These are phyloP conservation scores for Macroteleia sp. DNA, from an alignment of 2,888 invertebrate genomes.

Conservation along the genomic window DNA sequence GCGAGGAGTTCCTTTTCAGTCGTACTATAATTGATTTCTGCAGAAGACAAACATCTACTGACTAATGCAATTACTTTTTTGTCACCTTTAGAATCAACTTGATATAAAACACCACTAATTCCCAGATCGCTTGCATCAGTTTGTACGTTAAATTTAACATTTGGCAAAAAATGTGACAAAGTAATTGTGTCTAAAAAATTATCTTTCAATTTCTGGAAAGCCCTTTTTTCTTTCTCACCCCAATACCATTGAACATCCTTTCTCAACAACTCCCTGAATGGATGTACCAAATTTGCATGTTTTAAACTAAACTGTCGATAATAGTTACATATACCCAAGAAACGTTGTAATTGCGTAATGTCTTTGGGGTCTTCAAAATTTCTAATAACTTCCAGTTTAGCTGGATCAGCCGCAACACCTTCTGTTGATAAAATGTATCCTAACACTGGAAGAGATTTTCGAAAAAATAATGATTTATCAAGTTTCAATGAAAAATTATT, in stretches of 20 bases:
- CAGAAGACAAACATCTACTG: constrained; percentile 16
- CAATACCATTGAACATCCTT: constrained; percentile 1
- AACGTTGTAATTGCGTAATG: constrained; percentile 68
- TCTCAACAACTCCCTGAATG: constrained; percentile 12
- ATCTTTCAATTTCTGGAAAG: constrained; percentile 42
- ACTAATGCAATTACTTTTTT: not conserved
- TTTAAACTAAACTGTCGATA: constrained; percentile 29
- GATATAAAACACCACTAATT: constrained; percentile 63
- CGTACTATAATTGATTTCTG: constrained; percentile 18
- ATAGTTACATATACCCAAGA: constrained; percentile 66
- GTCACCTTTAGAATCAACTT: constrained; percentile 8
- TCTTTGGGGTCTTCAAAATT: constrained; percentile 69
- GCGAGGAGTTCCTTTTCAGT: constrained; percentile 25
- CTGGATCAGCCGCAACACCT: constrained; percentile 33
- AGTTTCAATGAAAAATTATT: constrained; percentile 54
- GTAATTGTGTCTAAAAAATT: constrained; percentile 44
- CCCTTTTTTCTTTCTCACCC: not conserved
- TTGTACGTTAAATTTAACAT: constrained; percentile 18
- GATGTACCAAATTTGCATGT: constrained; percentile 15
- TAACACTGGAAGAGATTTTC: constrained; percentile 55
- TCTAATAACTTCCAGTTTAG: constrained; percentile 65
- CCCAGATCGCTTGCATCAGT: constrained; percentile 45
- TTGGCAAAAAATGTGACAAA: constrained; percentile 31
- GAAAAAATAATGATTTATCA: constrained; percentile 68
- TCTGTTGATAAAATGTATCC: constrained; percentile 42